Conservation (phyloP, 2,797 vertebrate species). For the Myiotriccus ornatus region DNA sequence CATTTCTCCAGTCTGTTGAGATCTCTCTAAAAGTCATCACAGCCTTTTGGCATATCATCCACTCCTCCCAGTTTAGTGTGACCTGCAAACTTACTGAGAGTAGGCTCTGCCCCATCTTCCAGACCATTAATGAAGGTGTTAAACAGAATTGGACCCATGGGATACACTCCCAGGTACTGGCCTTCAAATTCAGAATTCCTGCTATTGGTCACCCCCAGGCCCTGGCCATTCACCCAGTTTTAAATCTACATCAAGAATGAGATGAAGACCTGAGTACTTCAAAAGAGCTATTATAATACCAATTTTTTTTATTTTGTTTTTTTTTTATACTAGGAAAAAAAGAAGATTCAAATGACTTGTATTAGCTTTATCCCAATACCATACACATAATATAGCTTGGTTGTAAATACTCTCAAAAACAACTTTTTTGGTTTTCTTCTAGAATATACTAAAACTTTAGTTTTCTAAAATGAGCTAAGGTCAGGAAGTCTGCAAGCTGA, state of each 20-base stretch:
- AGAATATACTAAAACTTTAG: background rate
- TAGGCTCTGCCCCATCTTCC: background rate
- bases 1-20: background rate
- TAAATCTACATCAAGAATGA: background rate
- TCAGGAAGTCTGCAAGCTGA: background rate
- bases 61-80: background rate
- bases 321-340: slow-evolving; percentile 26
- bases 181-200: background rate
- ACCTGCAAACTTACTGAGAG: background rate
- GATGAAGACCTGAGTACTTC: background rate
- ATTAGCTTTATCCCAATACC: background rate
- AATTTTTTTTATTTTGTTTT: background rate
- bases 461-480: background rate
- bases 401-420: background rate
- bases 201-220: background rate
- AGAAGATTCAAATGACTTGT: slow-evolving; percentile 39
- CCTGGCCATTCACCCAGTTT: background rate
- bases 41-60: background rate
- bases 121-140: background rate
- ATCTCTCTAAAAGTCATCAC: background rate
- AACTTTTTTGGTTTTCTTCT: background rate
- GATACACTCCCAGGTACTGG: background rate
- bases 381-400: background rate
- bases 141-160: background rate
- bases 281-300: background rate